These are phyloP conservation scores for Pandemis cinnamomeana DNA, from an alignment of 2,888 invertebrate genomes.

Conservation along the genomic window DNA sequence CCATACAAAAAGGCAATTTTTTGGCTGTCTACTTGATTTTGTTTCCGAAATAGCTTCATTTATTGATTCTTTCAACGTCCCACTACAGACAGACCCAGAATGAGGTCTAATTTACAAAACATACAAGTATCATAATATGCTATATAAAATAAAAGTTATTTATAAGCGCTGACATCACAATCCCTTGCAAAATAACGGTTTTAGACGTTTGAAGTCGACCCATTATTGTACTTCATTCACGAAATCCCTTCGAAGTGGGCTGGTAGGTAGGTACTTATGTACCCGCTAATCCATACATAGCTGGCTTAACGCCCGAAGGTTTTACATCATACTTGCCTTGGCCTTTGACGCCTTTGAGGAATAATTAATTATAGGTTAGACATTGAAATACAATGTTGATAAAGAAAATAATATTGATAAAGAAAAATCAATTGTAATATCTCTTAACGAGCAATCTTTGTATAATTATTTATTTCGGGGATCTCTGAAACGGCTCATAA, in stretches of 20 bases:
- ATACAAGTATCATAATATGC: constrained; percentile 2
- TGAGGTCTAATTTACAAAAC: not conserved
- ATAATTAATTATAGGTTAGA: constrained; percentile 1
- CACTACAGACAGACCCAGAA: too few species aligned
- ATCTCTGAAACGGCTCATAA: too few species aligned
- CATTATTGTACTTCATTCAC: constrained; percentile 48
- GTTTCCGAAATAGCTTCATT: not conserved
- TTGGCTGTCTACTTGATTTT: not conserved
- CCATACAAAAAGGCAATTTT: not conserved
- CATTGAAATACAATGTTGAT: not conserved
- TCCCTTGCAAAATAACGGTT: constrained; percentile 44
- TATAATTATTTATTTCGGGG: too few species aligned
- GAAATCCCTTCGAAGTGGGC: constrained; percentile 47
- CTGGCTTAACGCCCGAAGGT: constrained; percentile 10
- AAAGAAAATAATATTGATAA: not conserved
- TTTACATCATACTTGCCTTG: constrained; percentile 5
- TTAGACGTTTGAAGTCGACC: constrained; percentile 50
- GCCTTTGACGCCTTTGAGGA: not conserved
- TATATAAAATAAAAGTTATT: constrained; percentile 14
- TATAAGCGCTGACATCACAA: constrained; percentile 47
- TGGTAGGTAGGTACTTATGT: constrained; percentile 18
- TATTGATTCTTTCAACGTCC: too few species aligned
- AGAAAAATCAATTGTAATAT: not conserved
- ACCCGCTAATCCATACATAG: constrained; percentile 16
- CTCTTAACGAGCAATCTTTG: too few species aligned